Evolutionary conservation across 2,113 vertebrate species (phyloP), one percentile per base, ranked within the genome.

Genomic region (Sinosuthora webbiana): DNA sequence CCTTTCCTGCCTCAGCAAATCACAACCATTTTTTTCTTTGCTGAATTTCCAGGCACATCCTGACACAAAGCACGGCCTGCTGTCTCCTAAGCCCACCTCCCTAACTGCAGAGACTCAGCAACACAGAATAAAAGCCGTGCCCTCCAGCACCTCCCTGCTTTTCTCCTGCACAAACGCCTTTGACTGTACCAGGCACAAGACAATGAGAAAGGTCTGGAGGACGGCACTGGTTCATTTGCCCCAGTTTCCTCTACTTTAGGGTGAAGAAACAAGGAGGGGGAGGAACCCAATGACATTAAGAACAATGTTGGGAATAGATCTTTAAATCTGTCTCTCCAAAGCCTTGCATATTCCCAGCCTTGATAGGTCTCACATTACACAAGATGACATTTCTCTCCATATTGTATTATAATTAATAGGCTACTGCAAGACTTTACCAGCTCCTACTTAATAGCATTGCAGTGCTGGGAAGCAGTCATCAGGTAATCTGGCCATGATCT

Each of bases 371-470:
- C 93, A 70, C 44, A 83, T 83, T 94, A 97, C 79, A 83, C 63
- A 74, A 87, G 92, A 92, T 85, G 93, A 95, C 79, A 97, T 93
- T 91, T 92, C 94, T 95, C 79, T 91, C 94, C 80, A 76, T 89
- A 90, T 74, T 93, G 87, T 87, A 95, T 91, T 93, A 84, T 97
- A 96, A 75, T 94, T 92, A 94, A 97, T 93, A 91, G 79, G 79
- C 74, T 90, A 95, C 89, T 87, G 87, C 71, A 96, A 95, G 79
- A 95, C 89, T 93, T 97, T 96, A 96, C 95, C 94, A 94, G 93
- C 87, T 94, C 87, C 89, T 96, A 86, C 85, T 96, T 95, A 95
- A 95, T 68, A 89, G 90, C 92, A 90, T 69, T 79, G 94, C 75
- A 95, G 86, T 95, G 97, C 94, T 96, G 88, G 90, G 65, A 97